Evolutionary conservation across 2,888 invertebrate genomes (phyloP).

Genomic region (Neuroscelio doddi): DNA sequence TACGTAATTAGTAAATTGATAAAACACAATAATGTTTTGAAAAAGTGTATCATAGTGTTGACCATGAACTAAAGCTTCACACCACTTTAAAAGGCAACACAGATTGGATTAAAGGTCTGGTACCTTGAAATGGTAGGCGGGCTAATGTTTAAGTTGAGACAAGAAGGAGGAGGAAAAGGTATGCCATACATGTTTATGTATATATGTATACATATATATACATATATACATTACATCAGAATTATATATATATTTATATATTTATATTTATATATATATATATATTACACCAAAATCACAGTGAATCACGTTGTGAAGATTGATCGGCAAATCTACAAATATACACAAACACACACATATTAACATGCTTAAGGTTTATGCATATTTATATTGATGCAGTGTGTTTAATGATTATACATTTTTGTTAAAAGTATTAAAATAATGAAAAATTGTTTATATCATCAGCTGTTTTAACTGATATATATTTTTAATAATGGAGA

Average conservation of each 20-base stretch:
- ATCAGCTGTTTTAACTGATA: too few relatives aligned
- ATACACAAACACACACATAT: too few relatives aligned
- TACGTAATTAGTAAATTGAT: too few relatives aligned
- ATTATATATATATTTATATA: too few relatives aligned
- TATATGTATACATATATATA: constrained; percentile 39
- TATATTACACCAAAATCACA: too few relatives aligned
- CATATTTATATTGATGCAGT: constrained; percentile 40
- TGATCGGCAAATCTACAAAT: too few relatives aligned
- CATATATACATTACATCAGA: too few relatives aligned
- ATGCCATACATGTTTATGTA: constrained; percentile 33
- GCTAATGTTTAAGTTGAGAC: constrained; percentile 27
- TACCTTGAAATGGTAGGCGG: constrained; percentile 46
- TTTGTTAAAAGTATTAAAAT: constrained; percentile 1
- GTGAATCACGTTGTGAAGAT: too few relatives aligned
- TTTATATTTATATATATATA: too few relatives aligned
- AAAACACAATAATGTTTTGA: background rate
- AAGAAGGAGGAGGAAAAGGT: constrained; percentile 44
- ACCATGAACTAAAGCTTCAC: constrained; percentile 31
- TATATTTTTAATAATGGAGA: too few relatives aligned
- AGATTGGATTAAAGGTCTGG: constrained; percentile 65
- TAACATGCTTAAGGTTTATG: too few relatives aligned
- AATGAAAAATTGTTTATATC: too few relatives aligned
- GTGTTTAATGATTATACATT: constrained; percentile 55
- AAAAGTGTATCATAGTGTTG: background rate
- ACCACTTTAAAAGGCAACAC: constrained; percentile 59